A percentile compares a stretch with the other conserved stretches of the same genome.
Evolutionary conservation across 2,113 vertebrate genomes (phyloP).

Genomic region (Barnardius zonarius): DNA sequence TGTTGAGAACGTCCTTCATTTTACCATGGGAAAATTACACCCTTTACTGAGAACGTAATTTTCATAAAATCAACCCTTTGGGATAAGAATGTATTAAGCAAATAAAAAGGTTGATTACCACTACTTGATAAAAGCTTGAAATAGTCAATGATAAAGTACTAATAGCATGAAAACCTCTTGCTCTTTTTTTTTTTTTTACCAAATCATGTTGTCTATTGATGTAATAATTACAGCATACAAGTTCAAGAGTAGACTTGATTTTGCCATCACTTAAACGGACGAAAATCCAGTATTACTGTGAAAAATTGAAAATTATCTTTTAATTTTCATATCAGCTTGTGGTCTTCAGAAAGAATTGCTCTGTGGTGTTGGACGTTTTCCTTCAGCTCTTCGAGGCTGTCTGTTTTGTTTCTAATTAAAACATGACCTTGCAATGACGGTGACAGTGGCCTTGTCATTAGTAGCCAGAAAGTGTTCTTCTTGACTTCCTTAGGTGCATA

Average conservation of each 20-base stretch:
- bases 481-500: background rate
- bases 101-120: conserved; percentile 18
- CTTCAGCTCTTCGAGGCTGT: rapidly evolving
- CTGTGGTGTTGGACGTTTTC: background rate
- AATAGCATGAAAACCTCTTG: background rate
- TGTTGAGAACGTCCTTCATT: conserved; percentile 3
- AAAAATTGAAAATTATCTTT: background rate
- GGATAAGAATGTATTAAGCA: conserved; percentile 30
- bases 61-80: conserved; percentile 33
- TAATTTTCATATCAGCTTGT: background rate
- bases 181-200: background rate
- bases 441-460: background rate
- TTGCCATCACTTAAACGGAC: background rate
- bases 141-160: background rate
- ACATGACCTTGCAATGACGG: background rate
- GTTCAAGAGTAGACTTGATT: background rate
- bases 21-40: conserved; percentile 15
- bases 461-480: background rate
- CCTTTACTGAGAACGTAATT: conserved; percentile 11
- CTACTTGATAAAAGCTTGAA: conserved; percentile 11
- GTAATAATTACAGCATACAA: background rate
- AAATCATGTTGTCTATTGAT: background rate
- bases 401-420: background rate
- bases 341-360: background rate
- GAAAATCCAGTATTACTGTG: background rate